Evolutionary conservation across 2,113 vertebrate species (phyloP), one percentile per base, ranked within the genome.

Genomic region (Lates calcarifer): DNA sequence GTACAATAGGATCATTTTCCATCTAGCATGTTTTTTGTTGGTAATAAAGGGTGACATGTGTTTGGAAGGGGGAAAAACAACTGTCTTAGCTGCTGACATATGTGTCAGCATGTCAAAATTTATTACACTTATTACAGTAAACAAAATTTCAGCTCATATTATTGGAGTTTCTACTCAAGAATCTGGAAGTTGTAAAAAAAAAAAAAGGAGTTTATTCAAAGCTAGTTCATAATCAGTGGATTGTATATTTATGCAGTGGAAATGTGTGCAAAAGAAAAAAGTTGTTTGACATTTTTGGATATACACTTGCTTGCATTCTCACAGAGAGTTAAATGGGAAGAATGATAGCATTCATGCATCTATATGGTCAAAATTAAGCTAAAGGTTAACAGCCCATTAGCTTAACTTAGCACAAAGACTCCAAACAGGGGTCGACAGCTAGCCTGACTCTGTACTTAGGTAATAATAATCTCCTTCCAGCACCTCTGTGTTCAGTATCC

Each of bases 21-120:
- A 14, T 49, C 20, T 74, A 73, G 47, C 39, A 33, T 81, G 55
- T 87, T 85, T 89, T 89, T 83, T 37, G 67, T 65, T 35, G 51
- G 39, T 71, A 74, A 88, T 77, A 62, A 89, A 76, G 22, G 80
- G 76, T 67, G 61, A 84, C 62, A 85, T 74, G 79, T 83, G 77
- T 76, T 86, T 87, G 63, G 58, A 81, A 41, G 63, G 20, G 37
- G 57, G 67, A 71, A 87, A 84, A 90, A 89, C 77, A 87, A 83
- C 79, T 69, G 53, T 67, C 72, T 87, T 66, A 58, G 62, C 63
- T 70, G 4, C 13, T 89, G 84, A 76, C 76, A 78, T 65, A 37
- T 76, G 66, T 89, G 75, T 83, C 71, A 65, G 15, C 28, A 33
- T 82, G 79, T 76, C 79, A 87, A 58, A 82, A 47, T 41, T n/a